phyloP scores from a whole-genome alignment of 1,140 invertebrate genomes.

The Oryctes rhinoceros region DNA sequence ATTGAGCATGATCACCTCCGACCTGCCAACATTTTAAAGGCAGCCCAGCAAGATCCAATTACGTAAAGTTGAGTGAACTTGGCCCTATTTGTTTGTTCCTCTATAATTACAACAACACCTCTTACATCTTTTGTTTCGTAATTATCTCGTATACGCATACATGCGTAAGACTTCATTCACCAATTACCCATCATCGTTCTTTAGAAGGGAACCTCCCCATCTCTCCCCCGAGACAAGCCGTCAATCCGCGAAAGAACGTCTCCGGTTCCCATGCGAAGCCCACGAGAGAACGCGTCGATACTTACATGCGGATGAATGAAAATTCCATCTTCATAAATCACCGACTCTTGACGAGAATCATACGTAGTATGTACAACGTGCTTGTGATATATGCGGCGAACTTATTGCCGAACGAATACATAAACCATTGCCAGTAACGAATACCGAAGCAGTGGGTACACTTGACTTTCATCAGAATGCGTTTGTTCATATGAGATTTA shows the following conservation, averaged over 20 bases:
- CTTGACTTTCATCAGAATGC: neutral
- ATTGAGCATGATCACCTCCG: too few relatives aligned
- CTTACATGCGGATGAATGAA: neutral
- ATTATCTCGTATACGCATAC: neutral
- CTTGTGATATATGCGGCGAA: neutral
- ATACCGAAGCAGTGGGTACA: neutral
- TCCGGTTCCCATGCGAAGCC: neutral
- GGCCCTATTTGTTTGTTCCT: too few relatives aligned
- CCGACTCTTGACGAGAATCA: neutral
- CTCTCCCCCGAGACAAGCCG: neutral
- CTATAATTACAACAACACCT: neutral
- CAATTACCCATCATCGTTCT: neutral
- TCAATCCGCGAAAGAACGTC: neutral
- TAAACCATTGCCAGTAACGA: neutral
- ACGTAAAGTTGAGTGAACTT: too few relatives aligned
- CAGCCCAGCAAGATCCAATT: too few relatives aligned
- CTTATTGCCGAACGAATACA: neutral
- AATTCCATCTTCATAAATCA: slow-evolving; percentile 32
- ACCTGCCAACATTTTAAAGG: too few relatives aligned
- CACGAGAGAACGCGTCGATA: slow-evolving; percentile 17
- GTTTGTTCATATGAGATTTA: neutral
- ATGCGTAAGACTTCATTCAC: slow-evolving; percentile 19
- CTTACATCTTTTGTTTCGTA: slow-evolving; percentile 13
- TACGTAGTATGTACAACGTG: neutral
- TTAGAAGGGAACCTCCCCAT: neutral